These are phyloP conservation scores for Eulemur macaco DNA, from an alignment of 2,113 vertebrate species.

Conservation along the genomic window DNA sequence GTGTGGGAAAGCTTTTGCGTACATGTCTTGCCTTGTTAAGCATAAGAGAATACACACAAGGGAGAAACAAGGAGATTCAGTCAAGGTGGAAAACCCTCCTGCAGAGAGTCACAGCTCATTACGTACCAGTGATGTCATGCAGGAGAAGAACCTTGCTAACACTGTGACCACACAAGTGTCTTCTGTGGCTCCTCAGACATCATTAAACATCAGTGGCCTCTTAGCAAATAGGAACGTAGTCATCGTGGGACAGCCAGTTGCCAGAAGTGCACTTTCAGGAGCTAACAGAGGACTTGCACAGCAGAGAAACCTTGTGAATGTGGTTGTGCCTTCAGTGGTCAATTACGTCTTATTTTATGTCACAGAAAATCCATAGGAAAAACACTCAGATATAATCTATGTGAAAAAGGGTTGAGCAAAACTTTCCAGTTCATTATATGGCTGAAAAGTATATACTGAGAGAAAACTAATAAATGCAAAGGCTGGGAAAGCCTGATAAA, in stretches of 20 bases:
- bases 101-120: background rate
- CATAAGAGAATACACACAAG: slow-evolving; percentile 1
- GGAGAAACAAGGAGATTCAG: background rate
- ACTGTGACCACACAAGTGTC: background rate
- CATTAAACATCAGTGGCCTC: background rate
- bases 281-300: slow-evolving; percentile 8
- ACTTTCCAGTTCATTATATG: background rate
- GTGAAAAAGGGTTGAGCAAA: background rate
- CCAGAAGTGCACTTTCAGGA: background rate
- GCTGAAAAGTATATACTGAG: background rate
- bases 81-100: background rate
- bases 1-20: slow-evolving; percentile 41
- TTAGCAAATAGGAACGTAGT: background rate
- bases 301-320: slow-evolving; percentile 1
- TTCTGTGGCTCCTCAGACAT: background rate
- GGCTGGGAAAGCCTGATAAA: background rate
- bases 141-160: background rate
- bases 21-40: background rate
- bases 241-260: slow-evolving; percentile 33
- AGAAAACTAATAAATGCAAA: background rate
- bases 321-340: slow-evolving; percentile 1
- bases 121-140: background rate
- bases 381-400: background rate
- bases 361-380: background rate
- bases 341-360: slow-evolving; percentile 65